phyloP scores from a whole-genome alignment of 2,113 vertebrate genomes.

The Reinhardtius hippoglossoides region DNA sequence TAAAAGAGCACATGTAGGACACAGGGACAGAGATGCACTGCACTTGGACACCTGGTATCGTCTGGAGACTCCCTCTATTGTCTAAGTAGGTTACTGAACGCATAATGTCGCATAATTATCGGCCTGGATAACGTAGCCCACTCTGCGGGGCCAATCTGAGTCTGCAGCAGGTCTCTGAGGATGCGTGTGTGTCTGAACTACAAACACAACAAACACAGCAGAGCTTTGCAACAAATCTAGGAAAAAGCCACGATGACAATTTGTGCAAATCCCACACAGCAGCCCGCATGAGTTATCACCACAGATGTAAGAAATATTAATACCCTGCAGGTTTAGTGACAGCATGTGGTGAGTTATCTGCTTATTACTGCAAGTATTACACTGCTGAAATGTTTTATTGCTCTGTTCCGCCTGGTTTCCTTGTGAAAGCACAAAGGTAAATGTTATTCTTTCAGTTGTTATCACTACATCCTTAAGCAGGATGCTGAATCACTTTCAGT shows the following conservation, averaged over 20 bases:
- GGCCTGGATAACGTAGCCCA: slow-evolving; percentile 40
- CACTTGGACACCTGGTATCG: slow-evolving; percentile 46
- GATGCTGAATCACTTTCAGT: slow-evolving; percentile 5
- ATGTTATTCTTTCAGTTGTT: slow-evolving; percentile 2
- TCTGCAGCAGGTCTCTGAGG: slow-evolving; percentile 55
- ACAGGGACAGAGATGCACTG: slow-evolving; percentile 7
- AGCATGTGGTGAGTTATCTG: background rate
- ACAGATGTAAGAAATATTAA: background rate
- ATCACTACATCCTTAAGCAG: background rate
- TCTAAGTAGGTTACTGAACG: slow-evolving; percentile 68
- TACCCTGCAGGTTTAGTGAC: background rate
- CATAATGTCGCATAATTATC: slow-evolving; percentile 45
- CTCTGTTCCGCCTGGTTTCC: background rate
- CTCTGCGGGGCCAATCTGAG: slow-evolving; percentile 34
- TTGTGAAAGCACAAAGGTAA: background rate
- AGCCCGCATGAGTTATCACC: background rate
- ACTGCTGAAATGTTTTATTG: background rate
- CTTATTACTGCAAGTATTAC: background rate
- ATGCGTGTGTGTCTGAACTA: slow-evolving; percentile 17
- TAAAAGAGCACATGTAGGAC: slow-evolving; percentile 22
- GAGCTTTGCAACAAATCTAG: background rate
- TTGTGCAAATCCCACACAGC: background rate
- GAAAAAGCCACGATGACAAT: background rate
- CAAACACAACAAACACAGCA: background rate
- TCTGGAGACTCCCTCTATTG: slow-evolving; percentile 43